Evolutionary conservation across 23 tunicate species (phyloP).

Genomic region (Styela plicata): DNA sequence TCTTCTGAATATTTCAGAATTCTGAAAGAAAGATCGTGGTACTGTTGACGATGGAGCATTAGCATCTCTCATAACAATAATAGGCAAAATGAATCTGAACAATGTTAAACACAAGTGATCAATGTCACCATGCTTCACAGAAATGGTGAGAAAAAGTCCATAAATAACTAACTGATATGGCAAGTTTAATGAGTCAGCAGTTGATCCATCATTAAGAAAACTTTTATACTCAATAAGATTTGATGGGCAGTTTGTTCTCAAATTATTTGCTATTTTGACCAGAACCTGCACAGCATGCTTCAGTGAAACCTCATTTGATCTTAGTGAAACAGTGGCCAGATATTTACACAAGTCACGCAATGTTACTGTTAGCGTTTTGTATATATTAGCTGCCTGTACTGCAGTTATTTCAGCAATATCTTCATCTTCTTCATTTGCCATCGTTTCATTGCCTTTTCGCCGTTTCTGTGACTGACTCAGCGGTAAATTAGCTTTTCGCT

Average conservation of each 20-base stretch:
- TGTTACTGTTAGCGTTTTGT: constrained; percentile 6
- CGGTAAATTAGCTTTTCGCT: background rate
- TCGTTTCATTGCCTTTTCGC: background rate
- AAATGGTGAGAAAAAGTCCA: constrained; percentile 25
- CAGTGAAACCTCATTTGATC: constrained; percentile 24
- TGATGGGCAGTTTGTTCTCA: constrained; percentile 3
- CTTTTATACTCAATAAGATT: background rate
- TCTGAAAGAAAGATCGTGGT: constrained; percentile 33
- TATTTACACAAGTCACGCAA: constrained; percentile 44
- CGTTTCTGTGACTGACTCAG: constrained; percentile 2
- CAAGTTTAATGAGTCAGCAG: background rate
- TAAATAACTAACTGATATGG: constrained; percentile 29
- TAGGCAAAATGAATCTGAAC: constrained; percentile 58
- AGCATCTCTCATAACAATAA: constrained; percentile 57
- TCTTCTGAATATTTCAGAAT: constrained; percentile 32
- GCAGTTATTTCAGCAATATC: constrained; percentile 29
- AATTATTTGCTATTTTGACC: constrained; percentile 3
- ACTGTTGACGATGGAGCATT: constrained; percentile 9
- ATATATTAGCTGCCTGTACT: constrained; percentile 13
- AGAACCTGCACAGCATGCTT: constrained; percentile 41
- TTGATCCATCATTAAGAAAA: constrained; percentile 11
- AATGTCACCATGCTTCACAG: constrained; percentile 36
- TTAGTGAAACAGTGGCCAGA: constrained; percentile 31
- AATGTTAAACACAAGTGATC: constrained; percentile 37
- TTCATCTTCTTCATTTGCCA: background rate